These are phyloP conservation scores for Eupsilia transversa DNA, from an alignment of 2,888 invertebrate genomes.

Conservation along the genomic window DNA sequence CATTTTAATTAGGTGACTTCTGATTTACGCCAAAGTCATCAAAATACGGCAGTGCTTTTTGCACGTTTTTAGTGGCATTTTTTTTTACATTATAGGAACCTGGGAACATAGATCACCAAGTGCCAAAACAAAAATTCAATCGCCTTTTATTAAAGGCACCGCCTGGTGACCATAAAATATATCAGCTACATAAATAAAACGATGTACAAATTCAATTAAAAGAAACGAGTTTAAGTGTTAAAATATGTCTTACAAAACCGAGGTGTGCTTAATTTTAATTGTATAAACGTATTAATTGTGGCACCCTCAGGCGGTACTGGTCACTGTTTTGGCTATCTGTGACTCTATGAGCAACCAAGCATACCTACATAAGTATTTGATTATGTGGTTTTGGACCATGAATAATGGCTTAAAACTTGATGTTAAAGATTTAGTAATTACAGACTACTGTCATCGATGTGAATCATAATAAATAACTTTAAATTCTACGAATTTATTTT, in stretches of 20 bases:
- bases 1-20: too few relatives aligned
- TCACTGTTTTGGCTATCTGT: conserved; percentile 31
- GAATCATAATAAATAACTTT: conserved; percentile 36
- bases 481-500: not conserved
- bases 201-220: conserved; percentile 63
- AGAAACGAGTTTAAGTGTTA: conserved; percentile 59
- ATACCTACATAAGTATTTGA: not conserved
- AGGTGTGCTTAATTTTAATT: conserved; percentile 39
- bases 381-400: conserved; percentile 6
- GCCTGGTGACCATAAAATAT: conserved; percentile 1
- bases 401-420: conserved; percentile 20
- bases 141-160: not conserved
- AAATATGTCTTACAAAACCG: conserved; percentile 51
- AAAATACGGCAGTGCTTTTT: too few relatives aligned
- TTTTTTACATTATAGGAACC: too few relatives aligned
- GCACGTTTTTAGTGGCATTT: too few relatives aligned
- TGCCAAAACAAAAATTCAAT: conserved; percentile 4
- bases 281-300: conserved; percentile 13
- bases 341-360: conserved; percentile 32
- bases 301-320: conserved; percentile 40
- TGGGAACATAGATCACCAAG: not conserved
- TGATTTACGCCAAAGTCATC: too few relatives aligned
- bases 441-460: conserved; percentile 39
- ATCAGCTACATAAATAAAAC: conserved; percentile 45
- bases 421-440: conserved; percentile 34